Conservation (phyloP, 35 echinoderm and acorn worm genomes). For the Ophioderma brevispina region DNA sequence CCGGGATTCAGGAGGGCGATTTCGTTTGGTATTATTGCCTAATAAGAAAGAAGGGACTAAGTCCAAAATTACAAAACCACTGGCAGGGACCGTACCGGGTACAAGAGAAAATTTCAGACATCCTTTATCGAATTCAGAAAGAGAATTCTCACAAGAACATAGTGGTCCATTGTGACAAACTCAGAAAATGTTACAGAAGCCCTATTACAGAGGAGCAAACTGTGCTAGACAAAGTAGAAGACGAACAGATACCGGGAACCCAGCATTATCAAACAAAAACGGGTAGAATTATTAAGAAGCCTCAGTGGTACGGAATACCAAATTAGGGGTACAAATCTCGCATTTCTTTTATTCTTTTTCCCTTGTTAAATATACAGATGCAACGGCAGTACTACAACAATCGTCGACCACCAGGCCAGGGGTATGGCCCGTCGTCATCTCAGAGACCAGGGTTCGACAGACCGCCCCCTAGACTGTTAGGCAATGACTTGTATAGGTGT, state of each 20-base stretch:
- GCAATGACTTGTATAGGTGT: background rate
- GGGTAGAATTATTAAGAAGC: background rate
- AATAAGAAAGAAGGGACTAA: constrained; percentile 17
- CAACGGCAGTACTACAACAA: background rate
- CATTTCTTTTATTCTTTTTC: background rate
- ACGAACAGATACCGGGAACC: background rate
- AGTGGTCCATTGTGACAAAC: constrained; percentile 40
- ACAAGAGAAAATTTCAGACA: constrained; percentile 34
- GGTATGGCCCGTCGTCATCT: too few relatives aligned
- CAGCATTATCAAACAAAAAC: background rate
- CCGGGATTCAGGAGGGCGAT: constrained; percentile 2
- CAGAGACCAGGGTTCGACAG: too few relatives aligned
- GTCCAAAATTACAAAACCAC: constrained; percentile 48
- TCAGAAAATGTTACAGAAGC: background rate
- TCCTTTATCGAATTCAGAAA: constrained; percentile 46
- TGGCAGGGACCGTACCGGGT: constrained; percentile 46
- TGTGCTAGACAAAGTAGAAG: background rate
- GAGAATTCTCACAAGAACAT: background rate
- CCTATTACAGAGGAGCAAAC: background rate
- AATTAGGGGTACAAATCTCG: too few relatives aligned
- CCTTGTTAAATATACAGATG: background rate
- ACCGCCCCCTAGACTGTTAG: background rate
- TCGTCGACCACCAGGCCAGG: background rate
- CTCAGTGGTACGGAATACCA: background rate
- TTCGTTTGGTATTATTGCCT: constrained; percentile 19